phyloP scores from a whole-genome alignment of 2,888 invertebrate species.

The Hanleya hanleyi region DNA sequence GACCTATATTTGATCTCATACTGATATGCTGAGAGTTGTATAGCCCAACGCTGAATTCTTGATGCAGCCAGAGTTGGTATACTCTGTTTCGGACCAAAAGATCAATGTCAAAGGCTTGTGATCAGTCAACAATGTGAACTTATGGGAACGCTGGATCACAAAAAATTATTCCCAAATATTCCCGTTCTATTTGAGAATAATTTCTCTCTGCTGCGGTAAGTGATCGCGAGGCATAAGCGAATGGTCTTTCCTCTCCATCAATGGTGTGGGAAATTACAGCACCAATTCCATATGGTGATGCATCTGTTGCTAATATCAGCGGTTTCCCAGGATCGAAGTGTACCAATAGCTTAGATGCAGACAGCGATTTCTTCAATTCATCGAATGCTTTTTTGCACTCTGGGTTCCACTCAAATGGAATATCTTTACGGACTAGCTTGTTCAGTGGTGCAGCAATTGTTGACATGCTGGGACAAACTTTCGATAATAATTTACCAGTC shows the following conservation, averaged over 20 bases:
- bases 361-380: constrained; percentile 37
- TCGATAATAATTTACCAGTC: constrained; percentile 52
- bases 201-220: constrained; percentile 29
- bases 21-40: constrained; percentile 27
- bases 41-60: constrained; percentile 64
- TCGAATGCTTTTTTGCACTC: constrained; percentile 32
- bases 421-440: constrained; percentile 34
- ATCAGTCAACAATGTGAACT: constrained; percentile 34
- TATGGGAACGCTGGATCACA: too few species aligned
- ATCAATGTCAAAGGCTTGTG: constrained; percentile 34
- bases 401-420: constrained; percentile 36
- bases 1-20: constrained; percentile 27
- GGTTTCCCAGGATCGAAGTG: constrained; percentile 48
- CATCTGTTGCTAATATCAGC: constrained; percentile 68
- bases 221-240: constrained; percentile 34
- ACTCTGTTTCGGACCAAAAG: constrained; percentile 34
- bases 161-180: constrained; percentile 31
- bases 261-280: constrained; percentile 37
- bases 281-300: constrained; percentile 65
- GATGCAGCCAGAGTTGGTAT: constrained; percentile 61
- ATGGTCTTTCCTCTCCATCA: constrained; percentile 27
- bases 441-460: constrained; percentile 44
- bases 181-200: constrained; percentile 39
- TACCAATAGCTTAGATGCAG: constrained; percentile 39
- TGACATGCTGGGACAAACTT: constrained; percentile 47